These are phyloP conservation scores for Hybognathus amarus DNA, from an alignment of 2,797 vertebrate genomes.

Conservation along the genomic window DNA sequence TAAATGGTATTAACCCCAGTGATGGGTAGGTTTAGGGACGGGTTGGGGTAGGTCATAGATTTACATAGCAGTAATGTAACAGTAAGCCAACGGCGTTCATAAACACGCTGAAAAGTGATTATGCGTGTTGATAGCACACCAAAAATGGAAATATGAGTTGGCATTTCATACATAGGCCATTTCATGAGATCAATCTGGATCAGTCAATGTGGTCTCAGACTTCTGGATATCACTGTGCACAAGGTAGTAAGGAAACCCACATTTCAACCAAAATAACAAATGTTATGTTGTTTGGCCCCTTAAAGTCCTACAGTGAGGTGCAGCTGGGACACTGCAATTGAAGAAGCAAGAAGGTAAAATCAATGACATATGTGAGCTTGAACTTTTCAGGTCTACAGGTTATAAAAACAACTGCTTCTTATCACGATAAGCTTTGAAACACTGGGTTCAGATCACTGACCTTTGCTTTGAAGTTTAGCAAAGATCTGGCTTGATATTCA, in stretches of 20 bases:
- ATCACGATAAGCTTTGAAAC: conserved; percentile 1
- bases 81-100: too few relatives aligned
- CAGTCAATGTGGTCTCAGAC: background rate
- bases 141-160: too few relatives aligned
- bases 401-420: conserved; percentile 28
- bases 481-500: conserved; percentile 27
- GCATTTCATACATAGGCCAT: too few relatives aligned
- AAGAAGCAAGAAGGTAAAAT: conserved; percentile 40
- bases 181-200: too few relatives aligned
- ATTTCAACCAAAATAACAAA: conserved; percentile 11
- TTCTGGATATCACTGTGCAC: background rate
- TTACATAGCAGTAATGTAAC: too few relatives aligned
- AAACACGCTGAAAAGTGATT: too few relatives aligned
- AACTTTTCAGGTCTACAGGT: conserved; percentile 3
- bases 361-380: conserved; percentile 32
- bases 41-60: too few relatives aligned
- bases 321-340: conserved; percentile 16
- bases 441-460: conserved; percentile 1
- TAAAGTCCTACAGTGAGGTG: conserved; percentile 4
- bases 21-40: too few relatives aligned
- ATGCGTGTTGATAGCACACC: too few relatives aligned
- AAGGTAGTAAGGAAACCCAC: conserved; percentile 2
- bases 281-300: conserved; percentile 7
- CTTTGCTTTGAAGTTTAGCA: conserved; percentile 2
- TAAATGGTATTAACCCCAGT: too few relatives aligned